These are phyloP conservation scores for Hapalemur alaotrensis DNA, from an alignment of 2,797 vertebrate species.

Conservation along the genomic window DNA sequence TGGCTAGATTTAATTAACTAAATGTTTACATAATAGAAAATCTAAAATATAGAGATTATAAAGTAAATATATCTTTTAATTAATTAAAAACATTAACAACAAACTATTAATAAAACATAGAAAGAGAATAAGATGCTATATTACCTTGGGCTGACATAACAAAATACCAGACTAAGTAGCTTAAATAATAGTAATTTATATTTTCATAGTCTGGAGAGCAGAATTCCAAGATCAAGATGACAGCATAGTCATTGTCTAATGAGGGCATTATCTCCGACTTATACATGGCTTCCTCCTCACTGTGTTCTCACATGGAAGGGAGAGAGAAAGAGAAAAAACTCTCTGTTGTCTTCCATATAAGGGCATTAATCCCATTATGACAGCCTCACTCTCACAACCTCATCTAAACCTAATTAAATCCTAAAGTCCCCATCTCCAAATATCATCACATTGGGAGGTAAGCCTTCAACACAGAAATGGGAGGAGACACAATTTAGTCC, in stretches of 20 bases:
- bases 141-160: not conserved
- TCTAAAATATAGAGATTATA: not conserved
- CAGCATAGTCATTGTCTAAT: too few relatives aligned
- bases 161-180: not conserved
- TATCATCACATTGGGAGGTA: not conserved
- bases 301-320: not conserved
- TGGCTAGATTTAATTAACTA: not conserved
- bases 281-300: not conserved
- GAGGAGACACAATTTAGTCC: not conserved
- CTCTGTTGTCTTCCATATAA: not conserved
- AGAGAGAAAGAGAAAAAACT: not conserved
- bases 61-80: not conserved
- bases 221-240: not conserved
- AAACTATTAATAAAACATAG: not conserved
- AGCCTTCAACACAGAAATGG: not conserved
- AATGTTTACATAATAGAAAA: not conserved
- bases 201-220: not conserved
- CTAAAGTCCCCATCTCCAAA: not conserved
- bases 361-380: not conserved
- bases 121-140: not conserved
- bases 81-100: not conserved
- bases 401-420: not conserved
- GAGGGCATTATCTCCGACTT: not conserved
- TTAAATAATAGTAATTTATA: not conserved
- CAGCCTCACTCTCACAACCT: not conserved